Evolutionary conservation across 2,797 vertebrate genomes (phyloP).

Genomic region (Siniperca scherzeri): DNA sequence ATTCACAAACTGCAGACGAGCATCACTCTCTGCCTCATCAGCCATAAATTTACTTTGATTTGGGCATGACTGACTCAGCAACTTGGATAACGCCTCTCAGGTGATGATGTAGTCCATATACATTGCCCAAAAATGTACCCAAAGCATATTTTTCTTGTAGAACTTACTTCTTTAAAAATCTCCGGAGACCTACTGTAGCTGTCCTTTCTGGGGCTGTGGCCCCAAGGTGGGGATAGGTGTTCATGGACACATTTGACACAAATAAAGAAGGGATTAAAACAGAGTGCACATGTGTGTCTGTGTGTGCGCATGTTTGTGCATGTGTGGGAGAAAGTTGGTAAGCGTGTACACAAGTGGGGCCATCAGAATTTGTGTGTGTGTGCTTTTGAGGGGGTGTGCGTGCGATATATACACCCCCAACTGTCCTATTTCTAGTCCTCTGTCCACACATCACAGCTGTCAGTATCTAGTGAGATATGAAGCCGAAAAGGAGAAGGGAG

Average conservation of each 20-base stretch:
- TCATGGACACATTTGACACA: slow-evolving; percentile 43
- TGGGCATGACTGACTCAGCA: slow-evolving; percentile 70
- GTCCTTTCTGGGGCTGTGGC: slow-evolving; percentile 11
- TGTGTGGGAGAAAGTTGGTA: slow-evolving; percentile 54
- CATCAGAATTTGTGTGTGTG: slow-evolving; percentile 72
- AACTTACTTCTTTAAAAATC: slow-evolving; percentile 16
- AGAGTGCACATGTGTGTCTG: slow-evolving; percentile 35
- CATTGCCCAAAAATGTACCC: slow-evolving; percentile 2
- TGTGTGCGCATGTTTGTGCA: slow-evolving; percentile 29
- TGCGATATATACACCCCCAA: slow-evolving; percentile 77
- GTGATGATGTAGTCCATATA: slow-evolving; percentile 39
- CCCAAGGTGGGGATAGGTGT: slow-evolving; percentile 50
- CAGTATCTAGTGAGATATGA: slow-evolving; percentile 75
- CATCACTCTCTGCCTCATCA: slow-evolving; percentile 54
- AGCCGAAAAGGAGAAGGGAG: slow-evolving; percentile 58
- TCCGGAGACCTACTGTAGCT: slow-evolving; percentile 33
- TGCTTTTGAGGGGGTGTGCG: slow-evolving; percentile 47
- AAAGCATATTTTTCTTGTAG: slow-evolving; percentile 24
- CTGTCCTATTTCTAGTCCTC: slow-evolving; percentile 75
- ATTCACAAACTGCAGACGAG: slow-evolving; percentile 77
- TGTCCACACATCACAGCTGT: slow-evolving; percentile 80
- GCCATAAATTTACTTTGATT: slow-evolving; percentile 75
- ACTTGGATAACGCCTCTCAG: slow-evolving; percentile 50
- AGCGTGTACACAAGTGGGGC: slow-evolving; percentile 48
- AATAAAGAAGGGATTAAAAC: slow-evolving; percentile 52